Base-by-base conservation (phyloP, 2,888 invertebrate species). In the Drosophila monieri region DNA sequence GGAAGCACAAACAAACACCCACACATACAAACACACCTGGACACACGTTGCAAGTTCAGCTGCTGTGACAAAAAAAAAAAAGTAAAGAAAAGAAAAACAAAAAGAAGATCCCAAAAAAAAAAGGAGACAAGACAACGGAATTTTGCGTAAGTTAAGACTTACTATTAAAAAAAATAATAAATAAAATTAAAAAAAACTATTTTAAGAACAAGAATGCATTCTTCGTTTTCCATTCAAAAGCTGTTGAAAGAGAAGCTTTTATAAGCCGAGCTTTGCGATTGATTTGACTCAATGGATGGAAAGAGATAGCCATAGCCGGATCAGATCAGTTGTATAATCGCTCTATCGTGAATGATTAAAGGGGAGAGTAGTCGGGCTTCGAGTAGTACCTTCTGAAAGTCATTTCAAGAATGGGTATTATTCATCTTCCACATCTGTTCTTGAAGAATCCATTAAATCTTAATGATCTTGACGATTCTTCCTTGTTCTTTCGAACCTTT, bases 31-130 rank as follows among this genome's bases (percentile, higher is more conserved):
- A 3, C 27, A 27, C 27, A 27, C 27, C 27, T 27, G 27, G 27
- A 27, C 27, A 27, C 55, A 73, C 46, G 49, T n/a, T 80, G 59
- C 69, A 80, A 60, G 61, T 73, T 67, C 64, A 70, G 66, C 70
- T 57, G 53, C 65, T 68, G 49, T 27, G 35, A 49, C 51, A 56
- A 49, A 52, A 62, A 53, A 44, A 51, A 72, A 58, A 59, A 51
- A n/a, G n/a, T n/a, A n/a, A n/a, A 54, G 37, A 52, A 49, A 43
- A 44, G 27, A 58, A 57, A 14, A 59, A 37, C 25, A 44, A 14
- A 44, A 74, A 18, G 32, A 73, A 47, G 44, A 73, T 49, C 32
- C 6, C 8, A 14, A 14, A 37, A 8, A 18, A 51, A 18, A 1
- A 35, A 37, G 39, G 35, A 52, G 23, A 10, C 21, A 15, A 55